These are phyloP conservation scores for Cyphomyrus plagiostoma DNA, from an alignment of 2,113 vertebrate genomes.

Conservation along the genomic window DNA sequence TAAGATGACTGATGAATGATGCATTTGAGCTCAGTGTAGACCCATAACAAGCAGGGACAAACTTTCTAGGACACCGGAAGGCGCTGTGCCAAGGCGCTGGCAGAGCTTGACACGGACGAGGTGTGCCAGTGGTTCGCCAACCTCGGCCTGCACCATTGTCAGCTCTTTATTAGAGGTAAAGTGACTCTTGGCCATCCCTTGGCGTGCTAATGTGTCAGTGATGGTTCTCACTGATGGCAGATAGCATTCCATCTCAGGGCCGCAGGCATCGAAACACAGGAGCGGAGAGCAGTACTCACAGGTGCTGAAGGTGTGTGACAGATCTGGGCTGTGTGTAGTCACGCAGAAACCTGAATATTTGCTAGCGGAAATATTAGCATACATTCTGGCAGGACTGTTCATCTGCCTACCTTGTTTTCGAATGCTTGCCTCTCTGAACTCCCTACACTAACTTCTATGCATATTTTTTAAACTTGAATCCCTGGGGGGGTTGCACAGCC, in stretches of 20 bases:
- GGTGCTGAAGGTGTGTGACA: not conserved
- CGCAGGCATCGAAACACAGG: not conserved
- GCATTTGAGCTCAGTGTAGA: not conserved
- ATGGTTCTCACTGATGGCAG: not conserved
- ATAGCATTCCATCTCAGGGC: not conserved
- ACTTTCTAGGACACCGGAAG: slow-evolving; percentile 28
- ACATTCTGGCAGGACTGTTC: not conserved
- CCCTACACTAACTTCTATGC: not conserved
- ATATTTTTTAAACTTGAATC: not conserved
- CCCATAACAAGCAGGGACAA: not conserved
- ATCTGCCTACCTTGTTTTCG: not conserved
- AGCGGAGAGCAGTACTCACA: not conserved
- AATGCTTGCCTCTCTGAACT: not conserved
- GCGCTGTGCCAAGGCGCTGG: slow-evolving; percentile 53
- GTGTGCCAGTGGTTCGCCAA: slow-evolving; percentile 64
- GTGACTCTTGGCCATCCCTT: not conserved
- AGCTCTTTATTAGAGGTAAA: slow-evolving; percentile 61
- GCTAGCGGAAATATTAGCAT: not conserved
- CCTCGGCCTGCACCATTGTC: slow-evolving; percentile 55
- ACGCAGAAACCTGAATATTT: not conserved
- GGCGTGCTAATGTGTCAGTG: not conserved
- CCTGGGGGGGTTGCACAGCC: not conserved
- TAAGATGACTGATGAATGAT: not conserved
- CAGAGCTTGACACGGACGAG: slow-evolving; percentile 59
- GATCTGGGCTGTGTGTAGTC: not conserved